Percentiles rank a stretch among this genome's conserved stretches.
Evolutionary conservation across 2,113 vertebrate species (phyloP).

Genomic region (Eolophus roseicapilla): DNA sequence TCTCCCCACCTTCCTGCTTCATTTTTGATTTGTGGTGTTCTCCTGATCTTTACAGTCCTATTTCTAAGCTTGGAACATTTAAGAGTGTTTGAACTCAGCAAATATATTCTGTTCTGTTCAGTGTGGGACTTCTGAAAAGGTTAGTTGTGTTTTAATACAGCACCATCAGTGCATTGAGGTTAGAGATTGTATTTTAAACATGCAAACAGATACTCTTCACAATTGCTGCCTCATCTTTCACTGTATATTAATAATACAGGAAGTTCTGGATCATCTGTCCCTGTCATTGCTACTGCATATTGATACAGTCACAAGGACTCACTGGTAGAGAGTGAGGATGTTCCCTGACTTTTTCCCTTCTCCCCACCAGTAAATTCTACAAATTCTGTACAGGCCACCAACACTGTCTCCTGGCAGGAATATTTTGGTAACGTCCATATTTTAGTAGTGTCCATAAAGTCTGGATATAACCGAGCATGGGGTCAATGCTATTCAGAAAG

Average conservation of each 20-base stretch:
- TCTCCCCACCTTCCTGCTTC: not conserved
- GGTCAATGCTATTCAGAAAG: not conserved
- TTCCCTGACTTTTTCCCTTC: conserved; percentile 4
- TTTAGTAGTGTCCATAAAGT: not conserved
- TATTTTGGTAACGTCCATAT: not conserved
- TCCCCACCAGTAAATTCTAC: not conserved
- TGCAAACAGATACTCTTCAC: conserved; percentile 40
- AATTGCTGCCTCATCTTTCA: conserved; percentile 49
- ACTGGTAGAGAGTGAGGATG: not conserved
- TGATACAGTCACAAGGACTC: not conserved
- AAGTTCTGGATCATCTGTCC: conserved; percentile 46
- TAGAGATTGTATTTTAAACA: not conserved
- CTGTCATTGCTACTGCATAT: conserved; percentile 30
- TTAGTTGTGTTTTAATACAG: not conserved
- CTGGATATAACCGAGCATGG: not conserved
- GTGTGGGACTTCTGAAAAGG: not conserved
- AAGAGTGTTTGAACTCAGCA: not conserved
- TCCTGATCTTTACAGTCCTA: not conserved
- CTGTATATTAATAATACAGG: conserved; percentile 42
- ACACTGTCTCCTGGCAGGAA: not conserved
- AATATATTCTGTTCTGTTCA: not conserved
- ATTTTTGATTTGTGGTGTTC: not conserved
- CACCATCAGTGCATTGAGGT: not conserved
- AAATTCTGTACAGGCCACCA: not conserved
- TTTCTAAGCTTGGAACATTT: not conserved